phyloP scores from a whole-genome alignment of 2,797 vertebrate genomes.

The Tamandua tetradactyla region DNA sequence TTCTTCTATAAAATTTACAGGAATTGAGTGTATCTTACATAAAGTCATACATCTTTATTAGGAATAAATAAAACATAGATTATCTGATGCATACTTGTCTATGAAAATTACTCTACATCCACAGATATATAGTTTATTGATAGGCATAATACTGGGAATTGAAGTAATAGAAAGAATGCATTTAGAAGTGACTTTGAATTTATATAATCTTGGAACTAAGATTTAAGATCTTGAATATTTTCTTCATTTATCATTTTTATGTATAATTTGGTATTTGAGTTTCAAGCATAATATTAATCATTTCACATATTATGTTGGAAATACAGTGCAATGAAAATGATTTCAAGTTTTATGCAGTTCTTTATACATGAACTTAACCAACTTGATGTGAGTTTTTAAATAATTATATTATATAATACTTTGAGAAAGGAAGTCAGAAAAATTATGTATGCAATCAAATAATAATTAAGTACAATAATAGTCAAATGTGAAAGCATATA shows the following conservation, averaged over 20 bases:
- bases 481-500: neutral
- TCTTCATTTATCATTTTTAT: neutral
- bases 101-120: neutral
- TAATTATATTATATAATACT: neutral
- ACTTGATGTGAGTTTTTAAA: neutral
- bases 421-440: neutral
- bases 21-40: slow-evolving; percentile 5
- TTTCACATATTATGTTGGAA: neutral
- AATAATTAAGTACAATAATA: neutral
- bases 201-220: neutral
- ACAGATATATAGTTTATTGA: slow-evolving; percentile 14
- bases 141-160: neutral
- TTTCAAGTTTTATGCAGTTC: neutral
- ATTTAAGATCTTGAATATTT: neutral
- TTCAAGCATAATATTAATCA: neutral
- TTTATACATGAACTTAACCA: neutral
- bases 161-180: neutral
- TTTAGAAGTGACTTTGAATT: neutral
- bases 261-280: neutral
- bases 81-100: neutral
- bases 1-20: neutral
- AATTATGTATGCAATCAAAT: neutral
- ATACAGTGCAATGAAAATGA: neutral
- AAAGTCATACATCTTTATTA: neutral
- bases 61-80: neutral